Evolutionary conservation across 2,113 vertebrate genomes (phyloP).

Genomic region (Onychorhynchus coronatus): DNA sequence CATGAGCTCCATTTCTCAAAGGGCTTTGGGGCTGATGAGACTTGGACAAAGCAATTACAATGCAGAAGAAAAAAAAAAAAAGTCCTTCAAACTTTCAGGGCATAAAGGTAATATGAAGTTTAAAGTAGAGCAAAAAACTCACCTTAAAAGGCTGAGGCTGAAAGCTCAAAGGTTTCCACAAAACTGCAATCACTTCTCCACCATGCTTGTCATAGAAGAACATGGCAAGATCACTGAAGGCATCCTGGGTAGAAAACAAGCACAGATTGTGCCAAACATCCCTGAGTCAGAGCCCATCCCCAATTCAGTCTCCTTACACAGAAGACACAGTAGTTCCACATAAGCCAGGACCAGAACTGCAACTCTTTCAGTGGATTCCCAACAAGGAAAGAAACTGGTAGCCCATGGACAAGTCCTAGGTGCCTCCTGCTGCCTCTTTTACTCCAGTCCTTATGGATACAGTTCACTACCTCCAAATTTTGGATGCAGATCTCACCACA

Average conservation of each 20-base stretch:
- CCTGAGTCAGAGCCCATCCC: background rate
- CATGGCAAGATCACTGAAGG: slow-evolving; percentile 87
- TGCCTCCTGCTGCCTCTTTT: background rate
- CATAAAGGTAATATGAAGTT: background rate
- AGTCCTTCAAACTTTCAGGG: background rate
- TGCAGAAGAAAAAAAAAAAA: background rate
- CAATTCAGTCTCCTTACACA: background rate
- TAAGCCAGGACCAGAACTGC: background rate
- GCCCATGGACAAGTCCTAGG: background rate
- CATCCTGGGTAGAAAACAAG: slow-evolving; percentile 72
- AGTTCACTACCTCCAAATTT: background rate
- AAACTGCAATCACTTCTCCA: slow-evolving; percentile 87
- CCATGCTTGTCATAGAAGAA: slow-evolving; percentile 93
- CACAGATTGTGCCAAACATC: background rate
- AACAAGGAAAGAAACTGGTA: background rate
- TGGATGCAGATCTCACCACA: background rate
- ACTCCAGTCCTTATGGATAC: background rate
- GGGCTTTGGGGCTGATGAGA: background rate
- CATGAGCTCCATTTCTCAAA: background rate
- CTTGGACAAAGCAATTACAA: background rate
- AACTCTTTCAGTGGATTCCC: background rate
- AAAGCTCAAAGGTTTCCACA: slow-evolving; percentile 94
- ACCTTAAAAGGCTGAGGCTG: slow-evolving; percentile 89
- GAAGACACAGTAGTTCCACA: background rate
- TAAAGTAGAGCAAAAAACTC: background rate